These are phyloP conservation scores for Cephalopterus ornatus DNA, from an alignment of 2,113 vertebrate genomes.

Conservation along the genomic window DNA sequence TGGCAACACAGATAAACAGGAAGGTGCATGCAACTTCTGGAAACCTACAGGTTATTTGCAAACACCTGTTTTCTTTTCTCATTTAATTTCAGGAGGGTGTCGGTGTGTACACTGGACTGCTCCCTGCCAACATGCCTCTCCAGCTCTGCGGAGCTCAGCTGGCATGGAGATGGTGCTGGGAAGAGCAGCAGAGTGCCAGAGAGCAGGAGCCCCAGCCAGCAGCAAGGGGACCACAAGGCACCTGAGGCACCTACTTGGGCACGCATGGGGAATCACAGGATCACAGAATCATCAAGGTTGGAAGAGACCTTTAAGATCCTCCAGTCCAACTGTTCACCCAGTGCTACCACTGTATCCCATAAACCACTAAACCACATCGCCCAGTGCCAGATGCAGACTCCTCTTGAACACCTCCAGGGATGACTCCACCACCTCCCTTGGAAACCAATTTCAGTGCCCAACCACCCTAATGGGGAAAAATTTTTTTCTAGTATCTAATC, in stretches of 20 bases:
- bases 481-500: neutral
- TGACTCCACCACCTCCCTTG: neutral
- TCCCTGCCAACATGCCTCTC: neutral
- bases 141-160: neutral
- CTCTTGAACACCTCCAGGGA: neutral
- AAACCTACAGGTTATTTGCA: neutral
- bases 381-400: neutral
- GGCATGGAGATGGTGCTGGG: no score
- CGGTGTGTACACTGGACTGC: rapidly evolving
- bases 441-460: neutral
- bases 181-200: neutral
- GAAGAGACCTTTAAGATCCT: neutral
- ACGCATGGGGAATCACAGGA: rapidly evolving
- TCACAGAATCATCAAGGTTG: neutral
- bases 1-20: rapidly evolving
- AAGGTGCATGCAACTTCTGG: neutral
- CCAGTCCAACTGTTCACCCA: neutral
- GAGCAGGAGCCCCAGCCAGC: rapidly evolving
- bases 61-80: neutral
- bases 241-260: neutral
- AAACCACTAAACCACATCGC: neutral
- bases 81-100: neutral
- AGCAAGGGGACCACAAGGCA: neutral
- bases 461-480: neutral
- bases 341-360: neutral